Evolutionary conservation across 2,113 vertebrate genomes (phyloP).

Genomic region (Erinaceus europaeus): DNA sequence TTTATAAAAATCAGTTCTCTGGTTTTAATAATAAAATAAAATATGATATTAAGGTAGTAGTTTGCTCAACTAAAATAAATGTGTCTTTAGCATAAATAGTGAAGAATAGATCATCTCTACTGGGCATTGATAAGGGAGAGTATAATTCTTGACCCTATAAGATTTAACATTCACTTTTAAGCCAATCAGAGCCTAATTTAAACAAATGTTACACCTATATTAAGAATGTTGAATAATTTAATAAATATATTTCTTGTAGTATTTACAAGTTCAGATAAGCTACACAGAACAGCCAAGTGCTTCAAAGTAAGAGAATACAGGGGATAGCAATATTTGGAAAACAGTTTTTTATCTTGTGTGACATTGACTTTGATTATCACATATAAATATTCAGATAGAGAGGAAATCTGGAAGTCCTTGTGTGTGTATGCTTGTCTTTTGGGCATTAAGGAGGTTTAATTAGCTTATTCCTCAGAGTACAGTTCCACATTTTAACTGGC

Average conservation of each 20-base stretch:
- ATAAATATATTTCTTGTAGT: background rate
- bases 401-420: background rate
- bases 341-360: background rate
- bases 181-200: too few relatives aligned
- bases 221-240: background rate
- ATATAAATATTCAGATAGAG: background rate
- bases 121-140: background rate
- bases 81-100: background rate
- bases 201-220: background rate
- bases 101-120: background rate
- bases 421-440: background rate
- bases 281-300: background rate
- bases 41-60: background rate
- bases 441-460: background rate
- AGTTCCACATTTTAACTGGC: background rate
- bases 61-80: background rate
- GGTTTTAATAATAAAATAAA: background rate
- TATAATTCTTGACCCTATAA: background rate
- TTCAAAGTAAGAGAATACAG: background rate
- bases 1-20: too few relatives aligned
- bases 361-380: background rate
- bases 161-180: background rate
- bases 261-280: background rate
- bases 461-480: background rate
- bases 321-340: accelerated